Conservation (phyloP, 2,797 vertebrate species). For the Dermochelys coriacea region DNA sequence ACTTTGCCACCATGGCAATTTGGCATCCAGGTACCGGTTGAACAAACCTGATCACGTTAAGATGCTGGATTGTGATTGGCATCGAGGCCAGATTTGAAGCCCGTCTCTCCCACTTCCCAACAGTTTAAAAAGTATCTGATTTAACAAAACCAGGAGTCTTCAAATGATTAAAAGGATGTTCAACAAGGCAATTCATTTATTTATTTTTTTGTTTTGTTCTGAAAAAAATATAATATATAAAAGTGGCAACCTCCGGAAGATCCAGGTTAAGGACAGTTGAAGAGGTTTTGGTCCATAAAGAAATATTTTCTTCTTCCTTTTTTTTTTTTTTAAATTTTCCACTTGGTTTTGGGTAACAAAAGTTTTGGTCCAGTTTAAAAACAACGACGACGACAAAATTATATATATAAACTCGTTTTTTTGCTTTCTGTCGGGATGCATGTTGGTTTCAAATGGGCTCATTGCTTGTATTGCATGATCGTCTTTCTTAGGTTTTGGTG, state of each 20-base stretch:
- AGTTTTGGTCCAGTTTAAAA: conserved; percentile 80
- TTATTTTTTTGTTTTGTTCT: conserved; percentile 57
- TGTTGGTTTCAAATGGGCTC: conserved; percentile 54
- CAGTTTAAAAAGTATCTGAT: conserved; percentile 7
- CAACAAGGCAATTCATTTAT: conserved; percentile 60
- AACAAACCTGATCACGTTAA: conserved; percentile 43
- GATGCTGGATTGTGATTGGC: conserved; percentile 40
- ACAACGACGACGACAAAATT: conserved; percentile 72
- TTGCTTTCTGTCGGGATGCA: conserved; percentile 71
- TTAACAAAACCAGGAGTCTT: conserved; percentile 69
- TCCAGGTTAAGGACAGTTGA: conserved; percentile 69
- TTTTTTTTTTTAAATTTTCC: conserved; percentile 17
- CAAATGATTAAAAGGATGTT: conserved; percentile 66
- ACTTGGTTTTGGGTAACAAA: conserved; percentile 74
- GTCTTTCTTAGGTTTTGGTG: conserved; percentile 75
- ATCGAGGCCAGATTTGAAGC: background rate
- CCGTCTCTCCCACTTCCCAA: conserved; percentile 56
- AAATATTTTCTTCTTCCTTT: conserved; percentile 66
- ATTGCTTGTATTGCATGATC: conserved; percentile 70
- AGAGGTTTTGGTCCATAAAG: conserved; percentile 79
- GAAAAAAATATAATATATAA: conserved; percentile 79
- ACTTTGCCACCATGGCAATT: conserved; percentile 52
- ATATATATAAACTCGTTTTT: conserved; percentile 63
- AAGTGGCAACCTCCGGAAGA: conserved; percentile 76
- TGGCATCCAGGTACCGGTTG: conserved; percentile 56